Percentiles rank a stretch among this genome's conserved stretches.
phyloP scores from a whole-genome alignment of 30 jellyfish, hydroid and myxozoan genomes.

The Pseudorhiza aurosa region DNA sequence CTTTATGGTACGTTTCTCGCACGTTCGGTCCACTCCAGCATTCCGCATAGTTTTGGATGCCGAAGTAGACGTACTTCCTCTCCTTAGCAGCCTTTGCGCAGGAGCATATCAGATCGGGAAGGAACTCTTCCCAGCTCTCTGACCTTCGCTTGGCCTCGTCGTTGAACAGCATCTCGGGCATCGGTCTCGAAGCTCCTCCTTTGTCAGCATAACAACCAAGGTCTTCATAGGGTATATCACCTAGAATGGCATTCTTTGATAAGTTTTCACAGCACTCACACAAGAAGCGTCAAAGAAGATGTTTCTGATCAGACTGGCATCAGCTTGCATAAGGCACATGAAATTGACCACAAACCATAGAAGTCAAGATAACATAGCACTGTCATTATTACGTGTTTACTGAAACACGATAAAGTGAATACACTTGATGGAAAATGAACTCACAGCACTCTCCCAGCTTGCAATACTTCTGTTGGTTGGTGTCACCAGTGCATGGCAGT shows the following conservation, averaged over 20 bases:
- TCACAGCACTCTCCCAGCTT: slow-evolving; percentile 84
- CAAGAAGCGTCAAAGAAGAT: no score
- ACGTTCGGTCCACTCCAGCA: slow-evolving; percentile 78
- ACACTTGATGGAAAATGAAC: no score
- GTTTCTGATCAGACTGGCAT: no score
- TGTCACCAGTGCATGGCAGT: slow-evolving; percentile 74
- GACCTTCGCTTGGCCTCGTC: slow-evolving; percentile 67
- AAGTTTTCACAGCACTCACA: no score
- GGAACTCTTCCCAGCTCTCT: slow-evolving; percentile 82
- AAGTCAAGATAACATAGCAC: no score
- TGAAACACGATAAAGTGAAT: no score
- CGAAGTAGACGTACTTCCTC: slow-evolving; percentile 50
- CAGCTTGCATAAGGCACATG: no score
- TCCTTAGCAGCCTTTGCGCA: slow-evolving; percentile 84
- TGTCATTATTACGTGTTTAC: no score
- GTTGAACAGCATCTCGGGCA: slow-evolving; percentile 81
- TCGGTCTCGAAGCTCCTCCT: slow-evolving; percentile 37
- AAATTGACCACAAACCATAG: no score
- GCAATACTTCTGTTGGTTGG: slow-evolving; percentile 68
- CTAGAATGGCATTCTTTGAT: no score
- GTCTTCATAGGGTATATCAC: slow-evolving; percentile 70
- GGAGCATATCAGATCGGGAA: slow-evolving; percentile 81
- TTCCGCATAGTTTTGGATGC: slow-evolving; percentile 63
- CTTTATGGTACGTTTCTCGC: slow-evolving; percentile 45
- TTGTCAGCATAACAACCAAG: slow-evolving; percentile 81